Evolutionary conservation across 2,113 vertebrate genomes (phyloP).

Genomic region (Xyrauchen texanus): DNA sequence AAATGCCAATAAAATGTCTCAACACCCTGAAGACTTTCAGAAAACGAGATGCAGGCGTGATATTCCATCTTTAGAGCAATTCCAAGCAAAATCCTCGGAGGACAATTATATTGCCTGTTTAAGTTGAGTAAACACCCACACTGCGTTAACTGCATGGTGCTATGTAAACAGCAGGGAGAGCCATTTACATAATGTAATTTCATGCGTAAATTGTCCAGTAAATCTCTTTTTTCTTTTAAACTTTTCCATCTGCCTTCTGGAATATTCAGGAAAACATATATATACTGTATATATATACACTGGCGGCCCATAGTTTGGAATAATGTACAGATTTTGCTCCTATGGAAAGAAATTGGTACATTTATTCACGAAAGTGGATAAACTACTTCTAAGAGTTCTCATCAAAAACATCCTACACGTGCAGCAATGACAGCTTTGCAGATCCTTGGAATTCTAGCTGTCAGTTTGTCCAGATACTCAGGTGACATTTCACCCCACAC

Average conservation of each 20-base stretch:
- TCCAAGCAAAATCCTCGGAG: slow-evolving; percentile 30
- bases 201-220: slow-evolving; percentile 21
- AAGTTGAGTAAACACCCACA: slow-evolving; percentile 38
- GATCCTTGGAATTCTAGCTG: too few relatives aligned
- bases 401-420: too few relatives aligned
- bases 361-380: too few relatives aligned
- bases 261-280: background rate
- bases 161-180: slow-evolving; percentile 32
- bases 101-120: slow-evolving; percentile 42
- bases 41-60: background rate
- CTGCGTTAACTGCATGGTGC: slow-evolving; percentile 7
- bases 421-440: too few relatives aligned
- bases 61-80: slow-evolving; percentile 15
- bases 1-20: background rate
- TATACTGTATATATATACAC: too few relatives aligned
- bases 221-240: background rate
- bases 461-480: too few relatives aligned
- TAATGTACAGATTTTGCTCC: too few relatives aligned
- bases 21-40: background rate
- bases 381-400: too few relatives aligned
- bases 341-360: too few relatives aligned
- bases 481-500: too few relatives aligned
- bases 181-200: slow-evolving; percentile 38
- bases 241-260: slow-evolving; percentile 10
- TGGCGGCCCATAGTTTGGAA: too few relatives aligned